These are phyloP conservation scores for Ricordea florida DNA, from an alignment of 92 coral and sea anemone species.

Conservation along the genomic window DNA sequence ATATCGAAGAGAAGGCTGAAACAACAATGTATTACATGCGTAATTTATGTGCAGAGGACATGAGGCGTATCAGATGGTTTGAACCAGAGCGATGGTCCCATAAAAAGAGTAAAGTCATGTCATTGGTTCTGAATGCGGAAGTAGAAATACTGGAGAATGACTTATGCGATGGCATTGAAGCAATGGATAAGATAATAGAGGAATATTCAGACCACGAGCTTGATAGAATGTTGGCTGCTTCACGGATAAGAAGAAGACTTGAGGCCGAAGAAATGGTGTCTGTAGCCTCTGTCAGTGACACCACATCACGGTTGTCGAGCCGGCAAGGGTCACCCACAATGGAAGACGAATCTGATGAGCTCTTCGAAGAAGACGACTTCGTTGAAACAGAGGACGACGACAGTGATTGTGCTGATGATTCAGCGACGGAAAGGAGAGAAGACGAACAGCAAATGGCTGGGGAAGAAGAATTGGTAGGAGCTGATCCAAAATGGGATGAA, in stretches of 20 bases:
- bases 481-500: no score
- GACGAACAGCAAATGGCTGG: no score
- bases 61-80: slow-evolving; percentile 82
- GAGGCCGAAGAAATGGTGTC: not conserved
- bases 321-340: no score
- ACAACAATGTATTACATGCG: slow-evolving; percentile 77
- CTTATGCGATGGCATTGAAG: slow-evolving; percentile 81
- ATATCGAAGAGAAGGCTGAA: slow-evolving; percentile 80
- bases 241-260: not conserved
- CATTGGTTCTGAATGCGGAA: slow-evolving; percentile 62
- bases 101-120: slow-evolving; percentile 68
- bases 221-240: slow-evolving; percentile 34
- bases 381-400: no score
- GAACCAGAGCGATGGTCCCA: slow-evolving; percentile 52
- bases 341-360: no score
- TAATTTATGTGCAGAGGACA: slow-evolving; percentile 82
- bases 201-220: slow-evolving; percentile 61
- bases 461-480: no score
- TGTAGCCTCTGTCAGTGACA: no score
- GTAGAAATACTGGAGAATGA: slow-evolving; percentile 76
- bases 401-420: no score
- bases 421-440: no score
- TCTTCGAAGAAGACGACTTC: no score
- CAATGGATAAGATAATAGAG: slow-evolving; percentile 58
- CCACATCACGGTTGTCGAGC: no score